Conservation (phyloP, 2,797 vertebrate species). For the Cyprinella venusta region DNA sequence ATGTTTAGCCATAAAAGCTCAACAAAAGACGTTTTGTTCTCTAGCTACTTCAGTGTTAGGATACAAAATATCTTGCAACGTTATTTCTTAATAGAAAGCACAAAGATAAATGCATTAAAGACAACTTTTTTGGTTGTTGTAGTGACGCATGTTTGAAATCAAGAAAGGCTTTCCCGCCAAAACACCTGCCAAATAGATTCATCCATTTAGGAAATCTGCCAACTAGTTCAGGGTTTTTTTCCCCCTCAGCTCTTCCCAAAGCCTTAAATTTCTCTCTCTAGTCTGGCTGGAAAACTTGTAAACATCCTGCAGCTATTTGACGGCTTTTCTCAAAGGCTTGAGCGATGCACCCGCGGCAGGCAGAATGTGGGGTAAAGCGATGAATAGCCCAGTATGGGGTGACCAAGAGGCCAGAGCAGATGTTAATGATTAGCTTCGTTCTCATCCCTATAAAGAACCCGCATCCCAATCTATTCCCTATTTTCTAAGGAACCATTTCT, state of each 20-base stretch:
- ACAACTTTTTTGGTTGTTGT: background rate
- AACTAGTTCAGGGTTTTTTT: background rate
- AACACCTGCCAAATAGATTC: constrained; percentile 38
- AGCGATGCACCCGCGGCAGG: constrained; percentile 26
- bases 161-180: background rate
- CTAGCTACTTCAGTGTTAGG: background rate
- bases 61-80: background rate
- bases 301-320: constrained; percentile 52
- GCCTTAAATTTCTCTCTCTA: constrained; percentile 10
- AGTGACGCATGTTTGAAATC: background rate
- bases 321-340: constrained; percentile 37
- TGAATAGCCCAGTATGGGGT: constrained; percentile 77
- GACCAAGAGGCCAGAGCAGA: constrained; percentile 77
- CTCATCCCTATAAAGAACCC: constrained; percentile 66
- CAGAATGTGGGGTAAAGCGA: constrained; percentile 66
- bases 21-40: constrained; percentile 32
- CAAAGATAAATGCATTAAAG: background rate
- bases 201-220: constrained; percentile 26
- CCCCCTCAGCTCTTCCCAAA: background rate
- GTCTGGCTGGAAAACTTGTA: constrained; percentile 48
- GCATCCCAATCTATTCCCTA: constrained; percentile 55
- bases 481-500: constrained; percentile 53
- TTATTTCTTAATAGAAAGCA: background rate
- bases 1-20: constrained; percentile 35
- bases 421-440: constrained; percentile 77